These are phyloP conservation scores for Platysteira castanea DNA, from an alignment of 2,113 vertebrate species.

Conservation along the genomic window DNA sequence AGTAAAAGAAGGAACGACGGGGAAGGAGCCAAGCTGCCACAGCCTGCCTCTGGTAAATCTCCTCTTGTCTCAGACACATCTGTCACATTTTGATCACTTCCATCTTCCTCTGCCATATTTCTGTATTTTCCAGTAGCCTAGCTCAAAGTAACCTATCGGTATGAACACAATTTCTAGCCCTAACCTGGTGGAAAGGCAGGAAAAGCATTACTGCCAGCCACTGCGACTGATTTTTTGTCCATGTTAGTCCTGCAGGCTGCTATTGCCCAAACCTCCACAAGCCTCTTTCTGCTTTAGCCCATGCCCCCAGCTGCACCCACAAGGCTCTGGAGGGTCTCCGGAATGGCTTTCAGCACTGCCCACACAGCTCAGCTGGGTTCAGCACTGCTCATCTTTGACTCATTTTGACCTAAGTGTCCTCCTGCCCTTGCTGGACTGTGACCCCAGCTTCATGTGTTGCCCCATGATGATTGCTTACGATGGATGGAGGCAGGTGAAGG, in stretches of 20 bases:
- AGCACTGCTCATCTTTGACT: neutral
- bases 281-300: neutral
- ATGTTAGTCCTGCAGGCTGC: neutral
- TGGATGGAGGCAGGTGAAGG: neutral
- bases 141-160: neutral
- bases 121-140: neutral
- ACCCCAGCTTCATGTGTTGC: neutral
- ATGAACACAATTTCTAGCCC: neutral
- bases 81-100: neutral
- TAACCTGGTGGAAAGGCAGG: neutral
- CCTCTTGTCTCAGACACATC: neutral
- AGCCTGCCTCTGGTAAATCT: neutral
- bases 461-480: neutral
- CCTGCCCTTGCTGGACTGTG: neutral
- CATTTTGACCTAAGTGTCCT: neutral
- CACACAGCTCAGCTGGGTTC: neutral
- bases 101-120: neutral
- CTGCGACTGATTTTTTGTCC: accelerated
- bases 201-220: neutral
- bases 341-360: neutral
- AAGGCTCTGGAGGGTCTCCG: neutral
- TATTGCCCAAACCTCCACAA: neutral
- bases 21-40: neutral
- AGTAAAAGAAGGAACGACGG: neutral
- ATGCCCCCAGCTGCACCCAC: neutral